Percentiles rank a stretch among this genome's conserved stretches.
Evolutionary conservation across 2,888 invertebrate genomes (phyloP).

Genomic region (Epicampocera succincta): DNA sequence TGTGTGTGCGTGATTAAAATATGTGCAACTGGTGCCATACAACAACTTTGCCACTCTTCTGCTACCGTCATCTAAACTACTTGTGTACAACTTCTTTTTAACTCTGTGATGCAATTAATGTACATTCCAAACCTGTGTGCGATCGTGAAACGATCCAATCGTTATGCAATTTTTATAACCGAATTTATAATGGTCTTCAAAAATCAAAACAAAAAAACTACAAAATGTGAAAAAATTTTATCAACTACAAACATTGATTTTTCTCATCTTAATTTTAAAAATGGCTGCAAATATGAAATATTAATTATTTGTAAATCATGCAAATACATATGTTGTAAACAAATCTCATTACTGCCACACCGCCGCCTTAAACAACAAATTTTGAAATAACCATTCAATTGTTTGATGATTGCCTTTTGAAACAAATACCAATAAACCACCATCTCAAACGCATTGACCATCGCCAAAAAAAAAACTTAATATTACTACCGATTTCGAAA

Average conservation of each 20-base stretch:
- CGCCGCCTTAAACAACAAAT: slow-evolving; percentile 59
- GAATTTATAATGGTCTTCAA: slow-evolving; percentile 36
- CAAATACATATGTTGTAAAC: slow-evolving; percentile 32
- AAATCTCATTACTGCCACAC: slow-evolving; percentile 60
- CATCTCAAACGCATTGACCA: slow-evolving; percentile 64
- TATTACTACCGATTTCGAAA: slow-evolving; percentile 30
- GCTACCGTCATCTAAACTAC: slow-evolving; percentile 36
- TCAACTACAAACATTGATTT: slow-evolving; percentile 45
- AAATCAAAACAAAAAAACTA: background rate
- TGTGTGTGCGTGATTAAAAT: slow-evolving; percentile 56
- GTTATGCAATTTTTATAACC: slow-evolving; percentile 24
- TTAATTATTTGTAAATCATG: slow-evolving; percentile 28
- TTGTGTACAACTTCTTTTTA: slow-evolving; percentile 41
- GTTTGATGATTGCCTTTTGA: slow-evolving; percentile 56
- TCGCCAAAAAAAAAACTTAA: slow-evolving; percentile 39
- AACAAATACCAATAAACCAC: slow-evolving; percentile 45
- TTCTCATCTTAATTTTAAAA: slow-evolving; percentile 35
- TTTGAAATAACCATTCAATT: slow-evolving; percentile 23
- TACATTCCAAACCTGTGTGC: slow-evolving; percentile 34
- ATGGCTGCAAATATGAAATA: slow-evolving; percentile 18
- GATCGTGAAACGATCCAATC: slow-evolving; percentile 43
- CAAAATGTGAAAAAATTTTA: slow-evolving; percentile 36
- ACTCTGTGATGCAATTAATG: slow-evolving; percentile 35
- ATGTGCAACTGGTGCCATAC: slow-evolving; percentile 58
- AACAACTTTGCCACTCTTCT: slow-evolving; percentile 54